Evolutionary conservation across 2,888 invertebrate genomes (phyloP).

Genomic region (Lysandra bellargus): DNA sequence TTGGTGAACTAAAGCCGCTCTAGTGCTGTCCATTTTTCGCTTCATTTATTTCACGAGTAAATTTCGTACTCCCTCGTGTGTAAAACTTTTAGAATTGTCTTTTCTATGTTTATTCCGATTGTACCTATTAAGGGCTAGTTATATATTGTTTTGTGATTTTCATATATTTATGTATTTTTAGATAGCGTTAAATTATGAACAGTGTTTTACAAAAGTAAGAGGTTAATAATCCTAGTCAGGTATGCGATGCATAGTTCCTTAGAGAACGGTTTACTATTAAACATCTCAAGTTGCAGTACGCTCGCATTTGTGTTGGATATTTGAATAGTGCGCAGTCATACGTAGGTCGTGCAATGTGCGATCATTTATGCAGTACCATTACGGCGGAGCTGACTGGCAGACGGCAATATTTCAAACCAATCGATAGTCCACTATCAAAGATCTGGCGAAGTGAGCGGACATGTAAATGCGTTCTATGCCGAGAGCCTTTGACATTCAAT

Average conservation of each 20-base stretch:
- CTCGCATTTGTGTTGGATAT: neutral
- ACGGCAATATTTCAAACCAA: constrained; percentile 21
- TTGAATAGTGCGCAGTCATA: constrained; percentile 9
- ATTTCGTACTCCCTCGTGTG: constrained; percentile 33
- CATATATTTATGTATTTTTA: neutral
- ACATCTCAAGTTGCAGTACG: neutral
- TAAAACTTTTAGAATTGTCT: constrained; percentile 4
- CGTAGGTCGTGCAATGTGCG: neutral
- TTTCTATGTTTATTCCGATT: neutral
- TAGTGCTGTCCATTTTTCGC: constrained; percentile 42
- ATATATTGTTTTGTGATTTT: neutral
- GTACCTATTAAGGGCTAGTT: neutral
- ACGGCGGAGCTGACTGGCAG: neutral
- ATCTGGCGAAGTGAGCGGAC: constrained; percentile 29
- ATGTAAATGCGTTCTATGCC: constrained; percentile 41
- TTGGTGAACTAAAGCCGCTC: constrained; percentile 48
- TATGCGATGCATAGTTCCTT: too few relatives aligned
- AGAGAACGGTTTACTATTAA: neutral
- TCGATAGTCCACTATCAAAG: constrained; percentile 28
- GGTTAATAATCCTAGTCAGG: too few relatives aligned
- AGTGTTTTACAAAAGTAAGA: too few relatives aligned
- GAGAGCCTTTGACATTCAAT: constrained; percentile 55
- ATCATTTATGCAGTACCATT: constrained; percentile 12
- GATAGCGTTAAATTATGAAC: too few relatives aligned
- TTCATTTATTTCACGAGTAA: constrained; percentile 39